Evolutionary conservation across 2,113 vertebrate genomes (phyloP).

Genomic region (Heterochromis multidens): DNA sequence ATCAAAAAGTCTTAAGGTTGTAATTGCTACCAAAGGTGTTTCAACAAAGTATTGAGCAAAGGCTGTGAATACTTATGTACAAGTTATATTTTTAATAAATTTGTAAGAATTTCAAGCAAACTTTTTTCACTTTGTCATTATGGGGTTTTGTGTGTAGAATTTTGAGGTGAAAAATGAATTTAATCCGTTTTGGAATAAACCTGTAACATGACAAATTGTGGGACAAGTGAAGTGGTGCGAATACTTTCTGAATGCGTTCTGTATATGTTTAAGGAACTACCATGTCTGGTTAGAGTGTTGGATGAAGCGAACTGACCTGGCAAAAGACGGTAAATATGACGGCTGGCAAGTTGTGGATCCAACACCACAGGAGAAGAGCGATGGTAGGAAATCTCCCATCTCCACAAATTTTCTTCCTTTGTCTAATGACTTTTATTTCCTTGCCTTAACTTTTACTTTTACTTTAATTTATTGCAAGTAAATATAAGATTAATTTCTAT

Average conservation of each 20-base stretch:
- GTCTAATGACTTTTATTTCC: background rate
- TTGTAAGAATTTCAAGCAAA: too few relatives aligned
- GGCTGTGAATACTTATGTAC: too few relatives aligned
- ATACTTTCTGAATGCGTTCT: background rate
- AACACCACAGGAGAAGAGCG: constrained; percentile 88
- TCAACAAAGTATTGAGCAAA: too few relatives aligned
- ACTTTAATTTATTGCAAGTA: background rate
- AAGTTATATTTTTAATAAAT: too few relatives aligned
- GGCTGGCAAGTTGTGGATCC: constrained; percentile 93
- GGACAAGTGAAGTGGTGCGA: too few relatives aligned
- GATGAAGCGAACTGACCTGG: constrained; percentile 87
- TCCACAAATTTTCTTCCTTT: background rate
- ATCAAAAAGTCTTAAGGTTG: too few relatives aligned
- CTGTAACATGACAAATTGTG: too few relatives aligned
- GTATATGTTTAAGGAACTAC: constrained; percentile 81
- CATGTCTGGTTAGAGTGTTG: constrained; percentile 91
- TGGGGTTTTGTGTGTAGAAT: too few relatives aligned
- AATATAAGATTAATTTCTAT: background rate
- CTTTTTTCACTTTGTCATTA: too few relatives aligned
- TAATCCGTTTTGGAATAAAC: too few relatives aligned
- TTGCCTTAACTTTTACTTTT: background rate
- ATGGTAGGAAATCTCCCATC: constrained; percentile 62
- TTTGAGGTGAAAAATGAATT: too few relatives aligned
- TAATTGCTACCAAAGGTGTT: too few relatives aligned
- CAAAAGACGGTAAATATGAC: constrained; percentile 44